These are phyloP conservation scores for Bombus breviceps DNA, from an alignment of 1,140 invertebrate species.

Conservation along the genomic window DNA sequence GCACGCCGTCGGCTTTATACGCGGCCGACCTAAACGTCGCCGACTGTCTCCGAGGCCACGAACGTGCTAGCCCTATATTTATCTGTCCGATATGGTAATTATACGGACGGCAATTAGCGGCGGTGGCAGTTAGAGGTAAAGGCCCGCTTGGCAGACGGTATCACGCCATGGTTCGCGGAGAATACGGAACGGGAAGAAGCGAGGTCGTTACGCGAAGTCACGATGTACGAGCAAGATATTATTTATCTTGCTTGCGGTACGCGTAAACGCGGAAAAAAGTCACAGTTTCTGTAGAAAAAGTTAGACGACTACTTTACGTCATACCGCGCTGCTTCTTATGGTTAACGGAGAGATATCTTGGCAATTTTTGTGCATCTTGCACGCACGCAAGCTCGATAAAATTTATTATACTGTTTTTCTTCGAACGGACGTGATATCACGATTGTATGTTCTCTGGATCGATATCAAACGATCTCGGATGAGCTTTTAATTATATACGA, in stretches of 20 bases:
- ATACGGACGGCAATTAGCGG: slow-evolving; percentile 69
- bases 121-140: slow-evolving; percentile 60
- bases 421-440: too few species aligned
- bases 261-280: slow-evolving; percentile 3
- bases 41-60: slow-evolving; percentile 56
- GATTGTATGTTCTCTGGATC: too few species aligned
- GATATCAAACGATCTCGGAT: too few species aligned
- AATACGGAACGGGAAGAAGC: slow-evolving; percentile 39
- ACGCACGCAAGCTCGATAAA: too few species aligned
- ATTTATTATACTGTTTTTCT: too few species aligned
- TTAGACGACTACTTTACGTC: neutral
- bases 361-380: neutral
- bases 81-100: slow-evolving; percentile 76
- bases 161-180: slow-evolving; percentile 33
- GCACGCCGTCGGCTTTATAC: slow-evolving; percentile 37
- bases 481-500: too few species aligned
- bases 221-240: slow-evolving; percentile 61
- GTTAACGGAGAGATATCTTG: neutral
- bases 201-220: slow-evolving; percentile 41
- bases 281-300: neutral
- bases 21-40: slow-evolving; percentile 31
- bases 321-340: too few species aligned
- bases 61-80: slow-evolving; percentile 70
- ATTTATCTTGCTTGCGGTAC: slow-evolving; percentile 47
- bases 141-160: slow-evolving; percentile 37